phyloP scores from a whole-genome alignment of 2,888 invertebrate species.

The Lasioglossum vierecki region DNA sequence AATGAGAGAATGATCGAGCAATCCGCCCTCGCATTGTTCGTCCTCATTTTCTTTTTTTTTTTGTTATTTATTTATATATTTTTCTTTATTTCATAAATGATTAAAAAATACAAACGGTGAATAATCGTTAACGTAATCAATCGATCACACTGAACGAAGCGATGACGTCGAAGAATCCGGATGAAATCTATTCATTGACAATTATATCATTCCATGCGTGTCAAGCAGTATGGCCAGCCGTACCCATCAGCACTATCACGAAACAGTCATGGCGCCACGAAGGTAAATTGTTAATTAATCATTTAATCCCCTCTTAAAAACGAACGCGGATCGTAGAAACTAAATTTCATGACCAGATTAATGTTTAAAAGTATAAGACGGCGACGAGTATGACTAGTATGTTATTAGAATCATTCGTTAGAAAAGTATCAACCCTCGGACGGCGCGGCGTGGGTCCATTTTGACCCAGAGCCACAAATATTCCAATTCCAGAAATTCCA shows the following conservation, averaged over 20 bases:
- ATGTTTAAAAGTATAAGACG: conserved; percentile 50
- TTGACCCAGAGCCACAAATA: background rate
- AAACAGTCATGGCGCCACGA: conserved; percentile 52
- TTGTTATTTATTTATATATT: background rate
- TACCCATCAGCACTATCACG: conserved; percentile 59
- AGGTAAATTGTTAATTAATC: conserved; percentile 32
- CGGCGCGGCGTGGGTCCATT: background rate
- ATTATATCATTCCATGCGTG: conserved; percentile 61
- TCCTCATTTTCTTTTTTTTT: background rate
- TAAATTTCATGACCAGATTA: conserved; percentile 55
- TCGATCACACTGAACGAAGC: conserved; percentile 7
- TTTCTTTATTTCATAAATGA: conserved; percentile 5
- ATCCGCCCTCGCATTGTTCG: conserved; percentile 10
- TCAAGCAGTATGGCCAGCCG: conserved; percentile 65
- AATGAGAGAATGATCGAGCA: conserved; percentile 9
- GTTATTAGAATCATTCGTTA: conserved; percentile 60
- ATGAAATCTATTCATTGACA: conserved; percentile 55
- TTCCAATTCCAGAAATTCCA: background rate
- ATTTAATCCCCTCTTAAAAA: conserved; percentile 41
- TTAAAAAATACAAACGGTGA: background rate
- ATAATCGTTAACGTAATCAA: background rate
- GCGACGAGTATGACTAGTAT: conserved; percentile 66
- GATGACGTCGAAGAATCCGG: conserved; percentile 5
- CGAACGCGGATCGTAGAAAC: conserved; percentile 44
- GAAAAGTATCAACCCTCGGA: conserved; percentile 53